phyloP scores from a whole-genome alignment of 2,113 vertebrate species.

The Megaceryle torquata region DNA sequence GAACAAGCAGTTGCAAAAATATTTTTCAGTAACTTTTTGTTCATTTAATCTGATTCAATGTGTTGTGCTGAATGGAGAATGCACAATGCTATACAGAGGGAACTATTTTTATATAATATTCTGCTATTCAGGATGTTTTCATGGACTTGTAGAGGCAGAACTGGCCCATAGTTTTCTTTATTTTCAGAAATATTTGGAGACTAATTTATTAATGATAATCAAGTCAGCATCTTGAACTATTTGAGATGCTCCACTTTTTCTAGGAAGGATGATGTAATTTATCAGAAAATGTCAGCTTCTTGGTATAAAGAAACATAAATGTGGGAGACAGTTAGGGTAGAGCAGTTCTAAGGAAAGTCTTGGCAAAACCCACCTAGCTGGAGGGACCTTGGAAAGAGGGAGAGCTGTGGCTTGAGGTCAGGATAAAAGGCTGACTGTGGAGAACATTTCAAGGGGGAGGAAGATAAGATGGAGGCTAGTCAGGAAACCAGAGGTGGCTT shows the following conservation, averaged over 20 bases:
- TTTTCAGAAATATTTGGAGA: not conserved
- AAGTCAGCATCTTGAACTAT: not conserved
- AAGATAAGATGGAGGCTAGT: not conserved
- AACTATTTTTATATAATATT: not conserved
- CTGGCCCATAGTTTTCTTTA: not conserved
- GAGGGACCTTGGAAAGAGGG: not conserved
- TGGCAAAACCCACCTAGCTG: not conserved
- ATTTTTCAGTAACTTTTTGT: not conserved
- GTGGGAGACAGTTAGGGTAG: not conserved
- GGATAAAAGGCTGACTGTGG: not conserved
- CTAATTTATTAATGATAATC: not conserved
- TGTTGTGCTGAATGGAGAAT: not conserved
- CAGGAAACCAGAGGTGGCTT: not conserved
- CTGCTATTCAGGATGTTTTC: not conserved
- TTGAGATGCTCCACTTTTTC: not conserved
- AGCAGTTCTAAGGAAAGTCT: not conserved
- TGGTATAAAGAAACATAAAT: not conserved
- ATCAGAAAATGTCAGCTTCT: not conserved
- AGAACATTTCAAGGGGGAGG: not conserved
- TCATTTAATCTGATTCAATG: not conserved
- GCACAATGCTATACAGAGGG: not conserved
- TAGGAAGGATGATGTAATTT: not conserved
- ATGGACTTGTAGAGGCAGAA: not conserved
- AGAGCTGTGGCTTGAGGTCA: not conserved
- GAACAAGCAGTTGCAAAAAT: not conserved